Evolutionary conservation across 2,113 vertebrate species (phyloP).

Genomic region (Corythornis vintsioides): DNA sequence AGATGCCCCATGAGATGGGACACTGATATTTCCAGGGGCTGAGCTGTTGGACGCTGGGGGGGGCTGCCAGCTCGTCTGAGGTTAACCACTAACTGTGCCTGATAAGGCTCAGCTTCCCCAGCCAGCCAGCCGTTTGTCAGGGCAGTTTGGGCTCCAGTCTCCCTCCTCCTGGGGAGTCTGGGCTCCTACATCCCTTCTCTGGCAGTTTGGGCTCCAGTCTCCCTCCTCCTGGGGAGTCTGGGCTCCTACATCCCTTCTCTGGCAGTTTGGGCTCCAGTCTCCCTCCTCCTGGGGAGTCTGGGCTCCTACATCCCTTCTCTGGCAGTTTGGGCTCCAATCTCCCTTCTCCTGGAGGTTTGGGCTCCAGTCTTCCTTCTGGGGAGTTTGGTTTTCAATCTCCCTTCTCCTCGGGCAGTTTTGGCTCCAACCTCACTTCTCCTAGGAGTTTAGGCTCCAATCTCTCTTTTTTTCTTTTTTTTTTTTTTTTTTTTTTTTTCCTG

Average conservation of each 20-base stretch:
- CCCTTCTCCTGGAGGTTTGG: background rate
- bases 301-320: background rate
- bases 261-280: background rate
- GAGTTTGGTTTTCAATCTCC: background rate
- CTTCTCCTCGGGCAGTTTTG: background rate
- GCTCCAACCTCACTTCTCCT: background rate
- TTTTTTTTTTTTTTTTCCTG: background rate
- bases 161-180: background rate
- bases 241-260: background rate
- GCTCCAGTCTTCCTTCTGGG: background rate
- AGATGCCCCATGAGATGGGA: rapidly evolving
- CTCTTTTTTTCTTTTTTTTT: background rate
- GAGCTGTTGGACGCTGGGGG: rapidly evolving
- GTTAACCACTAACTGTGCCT: background rate
- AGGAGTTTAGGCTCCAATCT: background rate
- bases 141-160: background rate
- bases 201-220: background rate
- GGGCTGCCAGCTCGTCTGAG: background rate
- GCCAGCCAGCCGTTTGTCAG: rapidly evolving
- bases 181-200: background rate
- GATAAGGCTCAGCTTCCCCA: background rate
- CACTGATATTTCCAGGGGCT: rapidly evolving
- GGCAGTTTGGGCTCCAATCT: background rate
- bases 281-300: background rate
- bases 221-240: background rate